Base-by-base conservation (phyloP, 2,797 vertebrate species). In the Microctenopoma lineatum region DNA sequence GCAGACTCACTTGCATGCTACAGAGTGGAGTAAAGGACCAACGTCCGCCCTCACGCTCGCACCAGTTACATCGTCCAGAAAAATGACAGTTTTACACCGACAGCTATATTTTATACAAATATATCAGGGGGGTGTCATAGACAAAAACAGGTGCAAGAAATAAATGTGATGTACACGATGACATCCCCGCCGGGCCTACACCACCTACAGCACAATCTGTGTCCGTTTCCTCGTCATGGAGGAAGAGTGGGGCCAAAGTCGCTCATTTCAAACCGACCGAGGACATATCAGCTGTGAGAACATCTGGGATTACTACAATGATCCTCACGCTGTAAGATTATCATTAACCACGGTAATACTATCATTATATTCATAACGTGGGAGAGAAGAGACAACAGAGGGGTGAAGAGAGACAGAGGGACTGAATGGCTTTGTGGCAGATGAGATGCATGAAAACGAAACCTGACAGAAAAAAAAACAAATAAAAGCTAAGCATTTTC, bases 271-370 rank as follows among this genome's bases (percentile, higher is more conserved):
- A 78, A 88, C 66, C 21, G 82, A 80, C 75, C 8, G 44, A 42
- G 68, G 80, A 84, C 65, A 81, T 63, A 29, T 76, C 73, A 57
- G 77, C 72, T 77, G 80, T 78, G 77, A 83, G 66, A 81, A 86
- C 72, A 59, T 77, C 75, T 56, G 82, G 86, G 78, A 85, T 85
- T 80, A 79, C 63, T 79, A 89, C 83, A 75, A 74, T 75, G 80
- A 84, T 84, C 48, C 79, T 85, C 87, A 86, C 84, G 72, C 84
- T 79, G 83, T 47, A 81, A 83, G 80, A 90, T 85, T 81, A 88
- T 86, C 79, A 79, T 85, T 85, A 92, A 91, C 91, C 47, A 66
- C 92, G 84, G 77, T 87, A 91, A 92, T 90, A 92, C 89, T 87
- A 92, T 87, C 76, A 87, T 83, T 79, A 87, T 83, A 86, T 88